Percentiles rank a stretch among this genome's conserved stretches.
Evolutionary conservation across 1,140 invertebrate genomes (phyloP).

Genomic region (Conus betulinus): DNA sequence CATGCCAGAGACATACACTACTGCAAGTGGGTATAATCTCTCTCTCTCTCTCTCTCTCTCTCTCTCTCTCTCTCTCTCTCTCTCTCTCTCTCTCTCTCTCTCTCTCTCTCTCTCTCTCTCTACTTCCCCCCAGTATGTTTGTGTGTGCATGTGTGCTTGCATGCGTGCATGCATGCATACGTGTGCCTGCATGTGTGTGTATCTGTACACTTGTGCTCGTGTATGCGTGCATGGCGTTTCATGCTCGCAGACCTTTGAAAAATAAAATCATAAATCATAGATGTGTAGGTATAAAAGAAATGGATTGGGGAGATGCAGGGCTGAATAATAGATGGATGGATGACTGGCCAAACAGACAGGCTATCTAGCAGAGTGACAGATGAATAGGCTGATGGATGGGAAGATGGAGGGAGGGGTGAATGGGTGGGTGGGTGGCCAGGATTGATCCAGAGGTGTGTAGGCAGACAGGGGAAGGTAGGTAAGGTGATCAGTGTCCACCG

Average conservation of each 20-base stretch:
- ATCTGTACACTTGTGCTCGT: not conserved
- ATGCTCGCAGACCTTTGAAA: not conserved
- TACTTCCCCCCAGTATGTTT: not conserved
- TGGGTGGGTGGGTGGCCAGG: too few relatives aligned
- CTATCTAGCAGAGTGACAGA: too few relatives aligned
- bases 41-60: not conserved
- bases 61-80: not conserved
- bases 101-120: not conserved
- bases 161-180: not conserved
- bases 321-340: not conserved
- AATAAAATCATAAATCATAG: too few relatives aligned
- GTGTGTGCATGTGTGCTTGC: not conserved
- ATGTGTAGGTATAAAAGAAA: too few relatives aligned
- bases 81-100: not conserved
- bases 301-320: too few relatives aligned
- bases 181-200: slow-evolving; percentile 5
- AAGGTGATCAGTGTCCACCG: too few relatives aligned
- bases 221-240: not conserved
- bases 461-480: too few relatives aligned
- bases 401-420: too few relatives aligned
- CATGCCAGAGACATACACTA: not conserved
- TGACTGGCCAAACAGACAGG: not conserved
- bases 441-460: too few relatives aligned
- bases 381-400: too few relatives aligned
- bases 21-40: not conserved